These are phyloP conservation scores for Lasioglossum oenotherae DNA, from an alignment of 2,888 invertebrate species.

Conservation along the genomic window DNA sequence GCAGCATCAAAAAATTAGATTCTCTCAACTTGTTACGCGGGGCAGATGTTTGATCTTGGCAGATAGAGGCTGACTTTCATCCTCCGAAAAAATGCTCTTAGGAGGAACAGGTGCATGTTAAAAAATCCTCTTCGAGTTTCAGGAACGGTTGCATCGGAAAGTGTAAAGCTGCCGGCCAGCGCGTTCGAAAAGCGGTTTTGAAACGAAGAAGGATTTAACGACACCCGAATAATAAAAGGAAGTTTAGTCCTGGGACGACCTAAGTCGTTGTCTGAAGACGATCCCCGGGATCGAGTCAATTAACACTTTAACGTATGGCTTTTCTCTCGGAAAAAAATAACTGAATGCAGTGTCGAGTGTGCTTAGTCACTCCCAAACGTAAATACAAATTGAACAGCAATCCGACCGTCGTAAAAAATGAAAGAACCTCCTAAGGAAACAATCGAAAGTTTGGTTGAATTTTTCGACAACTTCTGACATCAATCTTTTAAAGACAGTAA, in stretches of 20 bases:
- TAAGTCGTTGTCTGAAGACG: background rate
- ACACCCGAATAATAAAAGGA: constrained; percentile 20
- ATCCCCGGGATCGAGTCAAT: constrained; percentile 6
- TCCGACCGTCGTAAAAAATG: too few relatives aligned
- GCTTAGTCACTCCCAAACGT: background rate
- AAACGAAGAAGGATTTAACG: constrained; percentile 47
- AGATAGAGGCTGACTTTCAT: constrained; percentile 67
- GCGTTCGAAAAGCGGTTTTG: constrained; percentile 4
- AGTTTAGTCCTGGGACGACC: background rate
- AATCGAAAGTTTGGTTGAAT: background rate
- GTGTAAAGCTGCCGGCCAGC: constrained; percentile 32
- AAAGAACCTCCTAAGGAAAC: background rate
- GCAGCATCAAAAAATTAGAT: constrained; percentile 54
- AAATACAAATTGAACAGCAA: background rate
- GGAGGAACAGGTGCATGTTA: constrained; percentile 66
- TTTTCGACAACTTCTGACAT: too few relatives aligned
- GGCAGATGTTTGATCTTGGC: constrained; percentile 70
- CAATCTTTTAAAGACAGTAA: too few relatives aligned
- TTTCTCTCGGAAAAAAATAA: background rate
- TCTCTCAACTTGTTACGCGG: constrained; percentile 62
- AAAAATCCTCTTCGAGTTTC: constrained; percentile 66
- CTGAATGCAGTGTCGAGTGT: background rate
- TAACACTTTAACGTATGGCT: background rate
- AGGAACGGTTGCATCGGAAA: constrained; percentile 51
- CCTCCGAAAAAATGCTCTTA: constrained; percentile 66